A percentile compares a stretch with the other conserved stretches of the same genome.
Conservation (phyloP, 2,888 invertebrate genomes). For the Calameuta idolon region DNA sequence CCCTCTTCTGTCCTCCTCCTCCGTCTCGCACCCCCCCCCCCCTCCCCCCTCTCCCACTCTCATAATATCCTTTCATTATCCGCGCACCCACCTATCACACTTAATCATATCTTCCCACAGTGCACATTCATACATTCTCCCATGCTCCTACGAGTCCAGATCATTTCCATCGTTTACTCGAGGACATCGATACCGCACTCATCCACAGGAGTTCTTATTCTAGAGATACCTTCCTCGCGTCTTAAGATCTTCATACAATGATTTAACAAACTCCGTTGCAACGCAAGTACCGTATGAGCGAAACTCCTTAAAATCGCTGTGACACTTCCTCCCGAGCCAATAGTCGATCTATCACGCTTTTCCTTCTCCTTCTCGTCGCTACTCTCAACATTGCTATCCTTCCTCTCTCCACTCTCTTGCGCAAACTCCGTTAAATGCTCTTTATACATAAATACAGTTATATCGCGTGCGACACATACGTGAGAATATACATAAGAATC, state of each 20-base stretch:
- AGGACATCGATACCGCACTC: not conserved
- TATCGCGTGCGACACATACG: conserved; percentile 8
- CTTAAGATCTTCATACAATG: not conserved
- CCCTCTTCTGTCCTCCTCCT: not conserved
- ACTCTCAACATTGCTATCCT: not conserved
- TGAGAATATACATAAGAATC: conserved; percentile 6
- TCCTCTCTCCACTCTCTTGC: not conserved
- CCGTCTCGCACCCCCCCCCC: not conserved
- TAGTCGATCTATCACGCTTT: not conserved
- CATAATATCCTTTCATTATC: not conserved
- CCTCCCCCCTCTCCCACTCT: not conserved
- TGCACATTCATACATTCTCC: not conserved
- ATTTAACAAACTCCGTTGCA: not conserved
- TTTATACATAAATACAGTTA: not conserved
- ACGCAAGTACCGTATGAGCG: not conserved
- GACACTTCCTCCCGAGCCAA: not conserved
- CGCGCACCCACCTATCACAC: not conserved
- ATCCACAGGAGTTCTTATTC: no score
- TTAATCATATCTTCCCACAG: not conserved
- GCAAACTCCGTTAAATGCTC: not conserved
- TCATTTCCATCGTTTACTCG: no score
- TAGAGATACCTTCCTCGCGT: not conserved
- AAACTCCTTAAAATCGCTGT: no score
- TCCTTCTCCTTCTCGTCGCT: not conserved
- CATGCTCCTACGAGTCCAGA: not conserved